These are phyloP conservation scores for Corynorhinus townsendii DNA, from an alignment of 2,113 vertebrate species.

Conservation along the genomic window DNA sequence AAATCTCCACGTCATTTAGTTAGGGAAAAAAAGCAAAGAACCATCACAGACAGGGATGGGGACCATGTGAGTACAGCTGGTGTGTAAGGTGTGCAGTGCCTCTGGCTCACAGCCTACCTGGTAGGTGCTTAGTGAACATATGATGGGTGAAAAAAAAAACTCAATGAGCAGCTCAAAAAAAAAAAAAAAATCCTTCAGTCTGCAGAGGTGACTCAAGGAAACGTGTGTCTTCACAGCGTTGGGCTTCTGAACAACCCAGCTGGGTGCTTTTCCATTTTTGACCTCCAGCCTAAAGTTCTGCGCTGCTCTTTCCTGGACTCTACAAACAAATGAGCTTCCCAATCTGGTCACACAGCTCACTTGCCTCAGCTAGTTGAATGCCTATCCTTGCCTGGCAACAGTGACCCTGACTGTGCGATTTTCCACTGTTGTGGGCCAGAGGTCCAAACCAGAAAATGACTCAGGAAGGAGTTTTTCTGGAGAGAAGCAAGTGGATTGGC, in stretches of 20 bases:
- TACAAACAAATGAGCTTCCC: background rate
- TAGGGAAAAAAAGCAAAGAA: constrained; percentile 4
- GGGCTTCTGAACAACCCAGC: background rate
- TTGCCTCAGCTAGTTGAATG: background rate
- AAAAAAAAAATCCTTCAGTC: background rate
- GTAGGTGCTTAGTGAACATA: background rate
- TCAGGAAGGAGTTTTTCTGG: background rate
- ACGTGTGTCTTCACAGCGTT: background rate
- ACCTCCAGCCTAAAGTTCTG: background rate
- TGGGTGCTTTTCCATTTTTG: background rate
- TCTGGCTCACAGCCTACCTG: background rate
- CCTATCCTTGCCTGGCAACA: background rate
- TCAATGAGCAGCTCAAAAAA: background rate
- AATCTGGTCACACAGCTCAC: background rate
- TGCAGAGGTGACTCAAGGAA: background rate
- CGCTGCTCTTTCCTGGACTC: background rate
- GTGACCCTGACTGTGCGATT: background rate
- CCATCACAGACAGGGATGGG: background rate
- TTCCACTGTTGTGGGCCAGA: background rate
- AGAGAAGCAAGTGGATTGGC: background rate
- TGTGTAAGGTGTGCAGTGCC: background rate
- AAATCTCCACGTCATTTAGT: background rate
- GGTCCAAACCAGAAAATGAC: background rate
- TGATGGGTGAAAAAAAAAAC: background rate
- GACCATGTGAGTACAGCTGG: background rate